Conservation (phyloP, 1,140 invertebrate species). For the Bombyx mori region DNA sequence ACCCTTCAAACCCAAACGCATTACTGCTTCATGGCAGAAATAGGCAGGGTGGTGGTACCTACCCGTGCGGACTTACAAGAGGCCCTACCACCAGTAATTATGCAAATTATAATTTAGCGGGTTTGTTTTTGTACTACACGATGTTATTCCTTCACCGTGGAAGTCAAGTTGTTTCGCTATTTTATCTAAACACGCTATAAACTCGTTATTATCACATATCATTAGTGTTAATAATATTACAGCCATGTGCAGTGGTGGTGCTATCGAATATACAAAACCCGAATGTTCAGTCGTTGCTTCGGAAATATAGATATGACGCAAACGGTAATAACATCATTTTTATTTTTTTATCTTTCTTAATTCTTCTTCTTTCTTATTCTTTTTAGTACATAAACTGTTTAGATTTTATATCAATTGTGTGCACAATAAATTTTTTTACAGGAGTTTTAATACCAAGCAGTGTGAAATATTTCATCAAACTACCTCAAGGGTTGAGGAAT, state of each 20-base stretch:
- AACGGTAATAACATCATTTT: slow-evolving; percentile 30
- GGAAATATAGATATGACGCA: slow-evolving; percentile 55
- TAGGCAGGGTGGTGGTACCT: too few relatives aligned
- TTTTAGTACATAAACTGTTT: too few relatives aligned
- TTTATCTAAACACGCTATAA: background rate
- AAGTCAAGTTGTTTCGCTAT: background rate
- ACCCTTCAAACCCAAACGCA: too few relatives aligned
- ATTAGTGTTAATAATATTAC: slow-evolving; percentile 15
- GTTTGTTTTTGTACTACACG: too few relatives aligned
- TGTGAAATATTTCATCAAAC: slow-evolving; percentile 55
- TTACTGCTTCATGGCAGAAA: too few relatives aligned
- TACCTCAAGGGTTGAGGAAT: slow-evolving; percentile 33
- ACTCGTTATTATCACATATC: background rate
- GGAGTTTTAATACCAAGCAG: slow-evolving; percentile 55
- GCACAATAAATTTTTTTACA: slow-evolving; percentile 14
- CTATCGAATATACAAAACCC: slow-evolving; percentile 50
- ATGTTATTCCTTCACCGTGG: too few relatives aligned
- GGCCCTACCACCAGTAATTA: too few relatives aligned
- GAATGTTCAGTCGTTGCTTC: slow-evolving; percentile 44
- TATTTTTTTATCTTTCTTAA: background rate
- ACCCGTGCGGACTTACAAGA: too few relatives aligned
- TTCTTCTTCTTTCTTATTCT: background rate
- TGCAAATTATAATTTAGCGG: too few relatives aligned
- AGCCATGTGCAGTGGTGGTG: slow-evolving; percentile 50
- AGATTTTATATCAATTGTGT: too few relatives aligned